phyloP scores from a whole-genome alignment of 1,140 invertebrate genomes.

The Drosophila willistoni region DNA sequence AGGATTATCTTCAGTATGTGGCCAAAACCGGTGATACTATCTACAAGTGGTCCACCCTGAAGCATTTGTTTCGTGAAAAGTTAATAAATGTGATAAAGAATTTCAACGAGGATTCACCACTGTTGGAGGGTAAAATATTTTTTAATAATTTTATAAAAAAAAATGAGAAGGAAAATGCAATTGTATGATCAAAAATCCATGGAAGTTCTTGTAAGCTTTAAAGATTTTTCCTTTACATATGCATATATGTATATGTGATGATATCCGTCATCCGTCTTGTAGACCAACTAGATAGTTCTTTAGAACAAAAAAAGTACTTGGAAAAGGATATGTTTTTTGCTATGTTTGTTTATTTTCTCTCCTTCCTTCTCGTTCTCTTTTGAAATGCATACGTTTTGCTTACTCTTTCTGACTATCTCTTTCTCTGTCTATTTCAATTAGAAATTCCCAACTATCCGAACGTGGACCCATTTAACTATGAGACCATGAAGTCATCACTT shows the following conservation, averaged over 20 bases:
- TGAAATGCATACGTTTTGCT: not conserved
- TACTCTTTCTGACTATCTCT: not conserved
- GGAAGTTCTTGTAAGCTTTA: no score
- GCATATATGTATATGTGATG: no score
- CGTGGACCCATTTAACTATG: slow-evolving; percentile 95
- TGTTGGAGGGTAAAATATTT: slow-evolving; percentile 84
- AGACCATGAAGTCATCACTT: slow-evolving; percentile 93
- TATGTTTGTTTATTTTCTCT: no score
- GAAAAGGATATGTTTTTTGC: no score
- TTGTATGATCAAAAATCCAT: not conserved
- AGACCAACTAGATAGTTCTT: no score
- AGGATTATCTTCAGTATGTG: slow-evolving; percentile 95
- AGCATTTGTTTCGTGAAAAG: slow-evolving; percentile 94
- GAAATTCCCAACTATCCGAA: slow-evolving; percentile 92
- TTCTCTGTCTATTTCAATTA: slow-evolving; percentile 23
- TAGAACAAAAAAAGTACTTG: no score
- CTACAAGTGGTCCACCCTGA: slow-evolving; percentile 95
- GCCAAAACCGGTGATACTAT: slow-evolving; percentile 97
- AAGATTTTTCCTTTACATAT: no score
- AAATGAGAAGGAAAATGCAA: not conserved
- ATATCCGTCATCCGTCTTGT: no score
- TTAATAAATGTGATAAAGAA: slow-evolving; percentile 93
- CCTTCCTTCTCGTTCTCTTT: no score
- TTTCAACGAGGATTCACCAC: slow-evolving; percentile 91
- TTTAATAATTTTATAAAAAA: no score